Evolutionary conservation across 2,797 vertebrate species (phyloP), one percentile per base, ranked within the genome.

Genomic region (Synaphobranchus kaupii): DNA sequence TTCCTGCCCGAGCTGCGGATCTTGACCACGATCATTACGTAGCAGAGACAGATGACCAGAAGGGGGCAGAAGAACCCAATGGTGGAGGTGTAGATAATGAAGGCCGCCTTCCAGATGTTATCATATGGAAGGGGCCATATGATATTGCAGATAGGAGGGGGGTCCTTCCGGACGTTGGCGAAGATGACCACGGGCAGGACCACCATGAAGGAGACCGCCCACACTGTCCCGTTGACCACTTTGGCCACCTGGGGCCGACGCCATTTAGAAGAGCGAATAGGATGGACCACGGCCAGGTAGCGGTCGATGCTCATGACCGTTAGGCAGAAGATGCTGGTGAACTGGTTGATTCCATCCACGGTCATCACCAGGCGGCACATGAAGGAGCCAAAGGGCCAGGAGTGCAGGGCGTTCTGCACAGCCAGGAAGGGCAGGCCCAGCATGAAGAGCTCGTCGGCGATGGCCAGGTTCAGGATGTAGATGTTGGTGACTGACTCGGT

Each of bases 401-500:
- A 96, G 91, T 97, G 97, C 63, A 99, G 94, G 6, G 98, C 97
- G 0, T 99, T 99, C 90, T 99, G 98, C 0, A 98, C 97, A 0
- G 98, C 98, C 90, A 99, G 93, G 94, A 99, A 99, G 0, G 98
- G 99, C 91, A 99, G 93, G 0, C 99, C 96, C 4, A 99, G 91
- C 98, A 99, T 98, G 91, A 99, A 97, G 5, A 99, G 97, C 25
- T 99, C 98, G 0, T 99, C 98, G 0, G 99, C 98, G 6, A 99
- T 96, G 0, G 99, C 99, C 22, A 99, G 90, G 91, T 99, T 99
- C 22, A 99, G 95, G 93, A 99, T 99, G 94, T 99, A 99, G 90
- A 99, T 99, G 92, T 99, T 99, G 91, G 99, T 99, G 86, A 99
- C 99, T 0, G 98, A 99, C 90, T 99, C 98, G 80, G 97, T 99